These are phyloP conservation scores for Heptranchias perlo DNA, from an alignment of 2,113 vertebrate genomes.

Conservation along the genomic window DNA sequence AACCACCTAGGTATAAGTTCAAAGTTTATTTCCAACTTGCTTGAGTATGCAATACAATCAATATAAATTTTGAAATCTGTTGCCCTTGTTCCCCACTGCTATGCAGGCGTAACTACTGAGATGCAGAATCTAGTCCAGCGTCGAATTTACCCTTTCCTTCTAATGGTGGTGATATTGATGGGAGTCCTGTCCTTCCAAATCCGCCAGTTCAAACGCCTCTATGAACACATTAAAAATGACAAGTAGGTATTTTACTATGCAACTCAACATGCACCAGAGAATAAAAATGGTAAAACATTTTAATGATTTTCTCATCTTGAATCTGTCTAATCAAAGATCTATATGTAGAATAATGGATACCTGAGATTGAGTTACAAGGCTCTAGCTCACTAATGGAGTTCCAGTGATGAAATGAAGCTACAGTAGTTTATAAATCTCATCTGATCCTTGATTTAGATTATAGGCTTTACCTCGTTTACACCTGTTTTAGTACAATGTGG, in stretches of 20 bases:
- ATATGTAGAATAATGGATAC: neutral
- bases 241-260: conserved; percentile 66
- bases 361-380: neutral
- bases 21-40: neutral
- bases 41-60: neutral
- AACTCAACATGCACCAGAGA: too few relatives aligned
- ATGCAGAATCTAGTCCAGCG: conserved; percentile 95
- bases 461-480: neutral
- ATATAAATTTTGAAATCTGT: neutral
- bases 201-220: conserved; percentile 97
- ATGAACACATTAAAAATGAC: conserved; percentile 99
- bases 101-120: conserved; percentile 81
- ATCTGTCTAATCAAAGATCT: neutral
- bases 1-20: neutral
- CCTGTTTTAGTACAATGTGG: neutral
- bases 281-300: neutral
- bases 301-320: neutral
- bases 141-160: conserved; percentile 91
- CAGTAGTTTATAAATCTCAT: neutral
- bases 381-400: neutral
- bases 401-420: neutral
- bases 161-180: conserved; percentile 93
- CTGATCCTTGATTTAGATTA: neutral
- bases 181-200: conserved; percentile 96
- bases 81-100: conserved; percentile 38